Evolutionary conservation across 2,113 vertebrate genomes (phyloP), one percentile per base, ranked within the genome.

Genomic region (Melanotaenia duboulayi): DNA sequence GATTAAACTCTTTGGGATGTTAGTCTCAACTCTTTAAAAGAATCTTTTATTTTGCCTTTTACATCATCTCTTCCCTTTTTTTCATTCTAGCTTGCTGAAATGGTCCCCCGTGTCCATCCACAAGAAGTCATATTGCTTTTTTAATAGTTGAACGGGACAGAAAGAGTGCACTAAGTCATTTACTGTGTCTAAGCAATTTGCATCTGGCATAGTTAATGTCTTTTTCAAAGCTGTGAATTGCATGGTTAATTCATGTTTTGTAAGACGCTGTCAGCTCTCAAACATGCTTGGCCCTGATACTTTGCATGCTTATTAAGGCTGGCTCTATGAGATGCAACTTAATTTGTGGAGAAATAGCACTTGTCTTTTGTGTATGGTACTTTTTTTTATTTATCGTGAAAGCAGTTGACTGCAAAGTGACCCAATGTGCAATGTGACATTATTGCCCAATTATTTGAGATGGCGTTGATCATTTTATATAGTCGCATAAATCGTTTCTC

Each of bases 211-310:
- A 76, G 56, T 80, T 87, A 89, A 90, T 81, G 75, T 79, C 75
- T 80, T 91, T 85, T 81, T 83, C 60, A 80, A 87, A 85, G 82
- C 74, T 81, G 70, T 69, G 69, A 84, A 74, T 80, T 76, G 81
- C 69, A 55, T 78, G 81, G 49, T 76, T 81, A 74, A 84, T 83
- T 89, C 55, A 76, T 85, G 78, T n/a, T 80, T 76, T 84, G 49
- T 66, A 59, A 77, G 78, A 56, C 7, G 25, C 70, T 71, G 80
- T 85, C 78, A 78, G 71, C 70, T 76, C 46, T 64, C 62, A 81
- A 83, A 78, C 81, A 80, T 62, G 61, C 62, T 74, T 72, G 71
- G 52, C 42, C 58, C 46, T 50, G 58, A 56, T 76, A 48, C 52
- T 73, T 81, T 74, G 57, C 59, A 59, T 63, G 77, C 69, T 74